phyloP scores from a whole-genome alignment of 1,140 invertebrate genomes.

The Hyles vespertilio region DNA sequence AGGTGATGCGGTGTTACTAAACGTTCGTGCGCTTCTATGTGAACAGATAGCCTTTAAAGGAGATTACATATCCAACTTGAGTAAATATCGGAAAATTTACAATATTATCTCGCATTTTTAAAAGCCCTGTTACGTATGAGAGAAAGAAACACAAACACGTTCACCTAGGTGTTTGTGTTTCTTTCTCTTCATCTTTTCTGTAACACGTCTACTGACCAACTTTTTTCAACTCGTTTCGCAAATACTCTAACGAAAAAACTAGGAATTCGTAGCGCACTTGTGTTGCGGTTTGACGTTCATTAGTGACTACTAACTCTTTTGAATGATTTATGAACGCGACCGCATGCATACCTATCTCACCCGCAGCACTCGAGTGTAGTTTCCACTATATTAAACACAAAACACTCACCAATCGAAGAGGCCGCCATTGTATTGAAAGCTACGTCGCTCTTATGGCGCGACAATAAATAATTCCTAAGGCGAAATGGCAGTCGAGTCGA shows the following conservation, averaged over 20 bases:
- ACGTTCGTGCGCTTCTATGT: neutral
- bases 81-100: too few species aligned
- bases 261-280: conserved; percentile 17
- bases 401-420: conserved; percentile 46
- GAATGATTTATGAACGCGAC: conserved; percentile 66
- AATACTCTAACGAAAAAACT: too few species aligned
- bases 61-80: too few species aligned
- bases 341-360: conserved; percentile 51
- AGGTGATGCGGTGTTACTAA: conserved; percentile 7
- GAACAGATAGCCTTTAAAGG: too few species aligned
- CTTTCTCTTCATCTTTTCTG: too few species aligned
- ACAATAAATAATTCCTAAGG: conserved; percentile 65
- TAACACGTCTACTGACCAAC: conserved; percentile 36
- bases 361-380: conserved; percentile 43
- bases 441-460: conserved; percentile 53
- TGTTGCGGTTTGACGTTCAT: conserved; percentile 57
- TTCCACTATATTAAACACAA: conserved; percentile 67
- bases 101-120: too few species aligned
- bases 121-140: too few species aligned
- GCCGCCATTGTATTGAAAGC: conserved; percentile 57
- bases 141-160: too few species aligned
- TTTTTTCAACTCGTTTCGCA: conserved; percentile 21
- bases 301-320: conserved; percentile 60
- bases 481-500: conserved; percentile 60
- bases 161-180: too few species aligned